Conservation (phyloP, 1,140 invertebrate genomes). For the Copidosoma floridanum region DNA sequence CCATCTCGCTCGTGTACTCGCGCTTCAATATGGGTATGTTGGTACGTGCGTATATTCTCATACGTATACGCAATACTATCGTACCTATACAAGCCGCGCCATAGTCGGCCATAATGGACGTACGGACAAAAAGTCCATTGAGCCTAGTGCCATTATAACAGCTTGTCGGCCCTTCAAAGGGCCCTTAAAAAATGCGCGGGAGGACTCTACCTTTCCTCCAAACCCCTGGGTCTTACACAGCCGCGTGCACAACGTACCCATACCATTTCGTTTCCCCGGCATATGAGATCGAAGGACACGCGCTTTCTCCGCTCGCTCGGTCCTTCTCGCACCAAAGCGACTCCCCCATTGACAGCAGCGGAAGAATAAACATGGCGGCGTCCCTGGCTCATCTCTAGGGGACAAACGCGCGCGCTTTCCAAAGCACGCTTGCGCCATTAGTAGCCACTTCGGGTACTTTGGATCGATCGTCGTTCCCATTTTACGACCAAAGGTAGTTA, state of each 20-base stretch:
- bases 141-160: constrained; percentile 16
- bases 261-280: background rate
- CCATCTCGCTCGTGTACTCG: constrained; percentile 27
- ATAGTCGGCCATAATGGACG: constrained; percentile 41
- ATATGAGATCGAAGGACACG: background rate
- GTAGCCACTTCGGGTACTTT: too few species aligned
- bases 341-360: constrained; percentile 10
- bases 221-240: background rate
- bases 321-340: constrained; percentile 25
- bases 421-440: background rate
- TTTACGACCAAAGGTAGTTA: too few species aligned
- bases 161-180: too few species aligned
- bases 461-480: too few species aligned
- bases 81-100: too few species aligned
- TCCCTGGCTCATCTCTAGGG: constrained; percentile 18
- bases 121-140: constrained; percentile 17
- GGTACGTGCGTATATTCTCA: too few species aligned
- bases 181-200: constrained; percentile 51
- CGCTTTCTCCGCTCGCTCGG: constrained; percentile 19
- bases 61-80: too few species aligned
- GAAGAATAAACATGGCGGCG: constrained; percentile 44
- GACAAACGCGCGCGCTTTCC: constrained; percentile 19
- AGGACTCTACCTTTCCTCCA: constrained; percentile 17
- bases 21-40: too few species aligned
- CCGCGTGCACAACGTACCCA: too few species aligned